phyloP scores from a whole-genome alignment of 2,888 invertebrate species.

The Calliphora vomitoria region DNA sequence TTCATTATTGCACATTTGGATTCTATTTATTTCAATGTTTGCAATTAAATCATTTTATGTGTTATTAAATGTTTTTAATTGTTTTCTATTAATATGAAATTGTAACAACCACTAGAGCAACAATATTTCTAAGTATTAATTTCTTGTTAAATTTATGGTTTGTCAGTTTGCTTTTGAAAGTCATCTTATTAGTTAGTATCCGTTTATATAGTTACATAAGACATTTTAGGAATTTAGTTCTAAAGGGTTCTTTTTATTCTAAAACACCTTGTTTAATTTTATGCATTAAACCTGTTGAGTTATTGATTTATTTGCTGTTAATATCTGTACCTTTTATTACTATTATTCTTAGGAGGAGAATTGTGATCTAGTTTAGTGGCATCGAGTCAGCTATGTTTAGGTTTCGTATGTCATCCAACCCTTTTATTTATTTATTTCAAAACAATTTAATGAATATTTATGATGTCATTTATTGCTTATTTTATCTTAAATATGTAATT shows the following conservation, averaged over 20 bases:
- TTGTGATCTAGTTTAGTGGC: conserved; percentile 41
- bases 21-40: conserved; percentile 51
- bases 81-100: conserved; percentile 53
- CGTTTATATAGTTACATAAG: conserved; percentile 13
- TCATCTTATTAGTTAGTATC: conserved; percentile 28
- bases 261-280: conserved; percentile 19
- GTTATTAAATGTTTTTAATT: conserved; percentile 64
- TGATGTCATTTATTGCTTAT: neutral
- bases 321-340: neutral
- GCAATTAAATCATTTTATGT: conserved; percentile 55
- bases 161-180: conserved; percentile 29
- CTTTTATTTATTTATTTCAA: conserved; percentile 38
- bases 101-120: no score
- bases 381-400: conserved; percentile 18
- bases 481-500: conserved; percentile 57
- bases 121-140: neutral
- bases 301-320: conserved; percentile 34
- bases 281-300: conserved; percentile 57
- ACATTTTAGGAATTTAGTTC: conserved; percentile 3
- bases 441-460: conserved; percentile 56
- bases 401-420: conserved; percentile 51
- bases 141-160: conserved; percentile 25
- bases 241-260: conserved; percentile 38
- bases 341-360: neutral
- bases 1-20: conserved; percentile 55